These are phyloP conservation scores for Pararge aegeria DNA, from an alignment of 1,140 invertebrate genomes.

Conservation along the genomic window DNA sequence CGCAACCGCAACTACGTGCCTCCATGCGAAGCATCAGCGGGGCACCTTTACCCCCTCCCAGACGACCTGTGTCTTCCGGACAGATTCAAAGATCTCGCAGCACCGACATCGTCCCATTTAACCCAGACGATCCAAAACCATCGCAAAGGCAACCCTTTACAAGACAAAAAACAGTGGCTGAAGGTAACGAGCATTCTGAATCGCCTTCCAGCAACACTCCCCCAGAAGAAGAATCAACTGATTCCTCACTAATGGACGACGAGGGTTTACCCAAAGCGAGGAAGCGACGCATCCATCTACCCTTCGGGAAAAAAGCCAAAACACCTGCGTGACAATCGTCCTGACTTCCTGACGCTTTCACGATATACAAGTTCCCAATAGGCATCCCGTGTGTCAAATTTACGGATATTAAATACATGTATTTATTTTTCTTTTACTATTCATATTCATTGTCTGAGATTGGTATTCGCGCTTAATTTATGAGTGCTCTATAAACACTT, in stretches of 20 bases:
- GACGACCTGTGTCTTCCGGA: constrained; percentile 33
- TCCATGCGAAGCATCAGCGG: constrained; percentile 38
- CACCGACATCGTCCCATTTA: constrained; percentile 43
- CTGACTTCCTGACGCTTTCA: neutral
- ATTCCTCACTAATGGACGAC: constrained; percentile 69
- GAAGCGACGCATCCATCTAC: constrained; percentile 58
- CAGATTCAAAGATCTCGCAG: constrained; percentile 53
- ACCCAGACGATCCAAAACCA: constrained; percentile 39
- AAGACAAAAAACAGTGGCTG: constrained; percentile 42
- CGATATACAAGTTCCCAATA: constrained; percentile 2
- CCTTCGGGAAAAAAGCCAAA: constrained; percentile 67
- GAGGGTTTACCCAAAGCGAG: constrained; percentile 58
- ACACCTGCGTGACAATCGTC: constrained; percentile 62
- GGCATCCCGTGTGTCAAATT: neutral
- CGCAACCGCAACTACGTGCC: constrained; percentile 49
- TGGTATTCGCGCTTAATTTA: neutral
- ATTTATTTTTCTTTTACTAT: neutral
- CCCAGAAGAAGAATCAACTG: constrained; percentile 68
- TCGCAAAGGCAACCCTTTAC: constrained; percentile 37
- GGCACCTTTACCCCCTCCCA: constrained; percentile 46
- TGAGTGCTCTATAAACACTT: too few species aligned
- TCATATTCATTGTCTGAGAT: neutral
- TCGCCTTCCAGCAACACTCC: constrained; percentile 55
- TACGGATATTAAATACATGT: neutral
- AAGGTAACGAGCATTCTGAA: constrained; percentile 34